Evolutionary conservation across 2,888 invertebrate species (phyloP).

Genomic region (Heteromyza rotundicornis): DNA sequence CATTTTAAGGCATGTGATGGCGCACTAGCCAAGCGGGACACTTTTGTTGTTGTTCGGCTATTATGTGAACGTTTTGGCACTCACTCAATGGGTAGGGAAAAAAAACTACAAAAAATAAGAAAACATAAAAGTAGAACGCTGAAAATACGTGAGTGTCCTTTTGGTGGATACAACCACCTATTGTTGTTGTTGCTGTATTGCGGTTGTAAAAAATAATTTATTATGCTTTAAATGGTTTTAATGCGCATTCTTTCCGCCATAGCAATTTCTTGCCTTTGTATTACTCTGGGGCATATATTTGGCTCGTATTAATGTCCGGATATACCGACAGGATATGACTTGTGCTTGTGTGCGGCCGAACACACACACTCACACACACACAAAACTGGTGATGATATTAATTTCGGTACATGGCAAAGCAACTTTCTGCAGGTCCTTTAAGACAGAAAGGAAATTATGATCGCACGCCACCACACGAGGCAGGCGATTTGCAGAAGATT

Average conservation of each 20-base stretch:
- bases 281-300: background rate
- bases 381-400: background rate
- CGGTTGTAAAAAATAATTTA: slow-evolving; percentile 36
- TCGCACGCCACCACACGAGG: background rate
- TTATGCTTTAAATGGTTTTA: slow-evolving; percentile 43
- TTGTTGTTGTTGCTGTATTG: background rate
- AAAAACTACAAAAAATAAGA: background rate
- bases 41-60: too few species aligned
- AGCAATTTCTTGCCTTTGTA: background rate
- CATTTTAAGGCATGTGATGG: too few species aligned
- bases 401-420: background rate
- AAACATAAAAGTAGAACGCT: background rate
- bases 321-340: background rate
- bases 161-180: background rate
- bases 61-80: too few species aligned
- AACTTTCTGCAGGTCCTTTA: background rate
- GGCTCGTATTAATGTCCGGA: background rate
- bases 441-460: background rate
- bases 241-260: slow-evolving; percentile 6
- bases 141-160: background rate
- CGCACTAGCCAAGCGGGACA: too few species aligned
- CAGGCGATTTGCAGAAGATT: too few species aligned
- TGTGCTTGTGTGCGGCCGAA: too few species aligned
- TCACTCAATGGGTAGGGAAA: too few species aligned
- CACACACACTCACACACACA: too few species aligned